Percentiles rank a stretch among this genome's conserved stretches.
Evolutionary conservation across 2,888 invertebrate genomes (phyloP).

Genomic region (Synanthedon myopaeformis): DNA sequence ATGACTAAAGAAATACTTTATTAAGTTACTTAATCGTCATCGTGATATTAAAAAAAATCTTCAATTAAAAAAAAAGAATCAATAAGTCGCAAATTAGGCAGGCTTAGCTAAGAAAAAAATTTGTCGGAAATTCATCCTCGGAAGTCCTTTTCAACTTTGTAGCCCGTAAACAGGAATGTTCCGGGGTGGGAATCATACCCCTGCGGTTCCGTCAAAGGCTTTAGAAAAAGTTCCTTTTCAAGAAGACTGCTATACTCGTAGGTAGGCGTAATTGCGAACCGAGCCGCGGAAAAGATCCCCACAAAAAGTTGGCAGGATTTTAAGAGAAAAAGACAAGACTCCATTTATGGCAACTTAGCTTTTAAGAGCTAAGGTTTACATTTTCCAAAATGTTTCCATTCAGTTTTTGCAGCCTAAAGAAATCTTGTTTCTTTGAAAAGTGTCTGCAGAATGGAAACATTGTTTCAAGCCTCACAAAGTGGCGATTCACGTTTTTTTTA

Average conservation of each 20-base stretch:
- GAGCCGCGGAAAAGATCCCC: not conserved
- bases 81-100: constrained; percentile 9
- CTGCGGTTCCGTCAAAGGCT: constrained; percentile 11
- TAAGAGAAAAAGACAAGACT: not conserved
- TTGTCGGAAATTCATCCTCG: constrained; percentile 12
- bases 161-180: constrained; percentile 10
- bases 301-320: not conserved
- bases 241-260: not conserved
- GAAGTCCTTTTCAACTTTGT: constrained; percentile 15
- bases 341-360: not conserved
- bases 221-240: constrained; percentile 10
- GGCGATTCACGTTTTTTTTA: not conserved
- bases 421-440: no score
- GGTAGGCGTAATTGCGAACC: constrained; percentile 10
- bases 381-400: no score
- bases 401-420: no score
- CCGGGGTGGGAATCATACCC: constrained; percentile 11
- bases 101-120: constrained; percentile 2
- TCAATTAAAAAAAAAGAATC: not conserved
- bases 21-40: no score
- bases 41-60: no score
- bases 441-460: no score
- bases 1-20: no score
- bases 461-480: no score
- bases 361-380: no score